Percentiles rank a stretch among this genome's conserved stretches.
These are phyloP conservation scores for Scarus forsteni DNA, from an alignment of 2,797 vertebrate species.

Conservation along the genomic window DNA sequence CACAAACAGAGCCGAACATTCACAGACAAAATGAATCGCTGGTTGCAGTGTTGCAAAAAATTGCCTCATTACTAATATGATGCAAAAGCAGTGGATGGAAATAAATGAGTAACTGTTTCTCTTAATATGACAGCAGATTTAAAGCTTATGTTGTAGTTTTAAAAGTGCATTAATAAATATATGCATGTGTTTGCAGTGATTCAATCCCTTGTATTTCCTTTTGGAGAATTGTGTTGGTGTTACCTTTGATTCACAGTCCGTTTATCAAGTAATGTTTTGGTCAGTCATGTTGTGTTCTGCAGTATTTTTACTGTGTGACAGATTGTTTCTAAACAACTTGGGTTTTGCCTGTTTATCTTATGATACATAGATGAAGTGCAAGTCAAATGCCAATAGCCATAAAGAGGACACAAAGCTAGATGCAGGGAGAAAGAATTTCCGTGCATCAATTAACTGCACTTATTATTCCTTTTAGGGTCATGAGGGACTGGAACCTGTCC, in stretches of 20 bases:
- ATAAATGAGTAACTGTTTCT: slow-evolving; percentile 8
- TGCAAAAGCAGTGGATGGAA: not conserved
- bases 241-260: slow-evolving; percentile 28
- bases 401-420: too few relatives aligned
- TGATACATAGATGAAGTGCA: too few relatives aligned
- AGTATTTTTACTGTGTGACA: too few relatives aligned
- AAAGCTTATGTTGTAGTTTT: not conserved
- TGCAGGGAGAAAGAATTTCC: too few relatives aligned
- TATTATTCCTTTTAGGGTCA: too few relatives aligned
- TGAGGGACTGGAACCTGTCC: too few relatives aligned
- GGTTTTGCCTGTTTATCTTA: too few relatives aligned
- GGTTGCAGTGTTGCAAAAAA: not conserved
- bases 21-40: slow-evolving; percentile 6
- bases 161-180: slow-evolving; percentile 1
- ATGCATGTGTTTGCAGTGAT: not conserved
- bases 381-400: too few relatives aligned
- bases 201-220: too few relatives aligned
- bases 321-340: too few relatives aligned
- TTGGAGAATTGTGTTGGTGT: not conserved
- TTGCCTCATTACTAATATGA: not conserved
- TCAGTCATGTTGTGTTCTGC: too few relatives aligned
- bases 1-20: slow-evolving; percentile 28
- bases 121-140: slow-evolving; percentile 6
- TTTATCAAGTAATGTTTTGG: slow-evolving; percentile 10
- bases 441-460: too few relatives aligned